phyloP scores from a whole-genome alignment of 2,113 vertebrate species.

The Pollachius pollachius region DNA sequence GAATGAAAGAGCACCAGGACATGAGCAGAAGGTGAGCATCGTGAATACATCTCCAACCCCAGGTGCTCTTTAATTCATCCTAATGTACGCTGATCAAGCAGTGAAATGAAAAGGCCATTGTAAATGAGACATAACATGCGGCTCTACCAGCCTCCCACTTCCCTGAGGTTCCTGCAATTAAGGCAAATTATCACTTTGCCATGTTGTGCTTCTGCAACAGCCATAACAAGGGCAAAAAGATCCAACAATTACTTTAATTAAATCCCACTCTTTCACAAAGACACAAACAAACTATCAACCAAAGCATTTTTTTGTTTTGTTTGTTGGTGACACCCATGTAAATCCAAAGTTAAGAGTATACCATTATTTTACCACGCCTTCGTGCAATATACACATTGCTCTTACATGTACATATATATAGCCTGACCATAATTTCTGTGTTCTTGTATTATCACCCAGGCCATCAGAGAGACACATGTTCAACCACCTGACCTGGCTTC shows the following conservation, averaged over 20 bases:
- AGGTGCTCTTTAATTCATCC: constrained; percentile 67
- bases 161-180: constrained; percentile 5
- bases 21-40: constrained; percentile 66
- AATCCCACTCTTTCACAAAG: background rate
- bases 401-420: no score
- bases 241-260: background rate
- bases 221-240: background rate
- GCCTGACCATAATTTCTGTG: no score
- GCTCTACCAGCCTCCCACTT: constrained; percentile 6
- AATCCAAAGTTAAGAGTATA: no score
- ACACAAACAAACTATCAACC: no score
- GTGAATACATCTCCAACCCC: constrained; percentile 64
- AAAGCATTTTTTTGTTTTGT: no score
- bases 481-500: no score
- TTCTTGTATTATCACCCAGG: no score
- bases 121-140: constrained; percentile 34
- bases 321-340: no score
- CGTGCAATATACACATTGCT: no score
- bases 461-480: no score
- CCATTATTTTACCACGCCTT: no score
- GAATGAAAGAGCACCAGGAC: constrained; percentile 60
- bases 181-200: constrained; percentile 3
- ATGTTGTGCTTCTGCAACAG: background rate
- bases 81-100: constrained; percentile 53
- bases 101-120: constrained; percentile 35